phyloP scores from a whole-genome alignment of 2,888 invertebrate species.

The Charanyca ferruginea region DNA sequence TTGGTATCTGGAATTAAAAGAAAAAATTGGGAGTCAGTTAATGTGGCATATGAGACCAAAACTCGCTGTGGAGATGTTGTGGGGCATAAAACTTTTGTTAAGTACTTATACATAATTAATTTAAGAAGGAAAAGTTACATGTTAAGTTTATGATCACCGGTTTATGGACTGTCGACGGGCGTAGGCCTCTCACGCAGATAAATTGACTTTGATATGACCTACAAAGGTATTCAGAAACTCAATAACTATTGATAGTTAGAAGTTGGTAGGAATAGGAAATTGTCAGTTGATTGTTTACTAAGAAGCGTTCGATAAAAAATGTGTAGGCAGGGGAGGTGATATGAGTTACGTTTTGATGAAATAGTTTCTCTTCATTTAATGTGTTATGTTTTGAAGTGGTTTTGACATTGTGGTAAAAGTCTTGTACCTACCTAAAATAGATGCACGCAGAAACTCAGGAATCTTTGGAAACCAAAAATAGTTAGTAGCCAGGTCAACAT shows the following conservation, averaged over 20 bases:
- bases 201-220: conserved; percentile 3
- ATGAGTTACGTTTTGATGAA: not conserved
- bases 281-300: conserved; percentile 27
- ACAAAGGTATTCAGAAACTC: conserved; percentile 8
- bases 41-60: not conserved
- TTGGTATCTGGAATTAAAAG: conserved; percentile 66
- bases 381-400: not conserved
- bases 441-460: not conserved
- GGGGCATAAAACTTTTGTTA: not conserved
- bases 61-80: not conserved
- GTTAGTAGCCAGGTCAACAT: too few species aligned
- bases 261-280: not conserved
- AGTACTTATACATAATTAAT: too few species aligned
- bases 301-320: conserved; percentile 8
- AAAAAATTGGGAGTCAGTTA: conserved; percentile 19
- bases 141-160: conserved; percentile 8
- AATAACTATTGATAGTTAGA: not conserved
- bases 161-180: not conserved
- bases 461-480: too few species aligned
- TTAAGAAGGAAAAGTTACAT: conserved; percentile 13
- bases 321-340: conserved; percentile 1
- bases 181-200: not conserved
- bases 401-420: not conserved
- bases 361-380: conserved; percentile 7
- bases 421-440: not conserved